Base-by-base conservation (phyloP, 2,888 invertebrate genomes). In the Eremobia ochroleuca region DNA sequence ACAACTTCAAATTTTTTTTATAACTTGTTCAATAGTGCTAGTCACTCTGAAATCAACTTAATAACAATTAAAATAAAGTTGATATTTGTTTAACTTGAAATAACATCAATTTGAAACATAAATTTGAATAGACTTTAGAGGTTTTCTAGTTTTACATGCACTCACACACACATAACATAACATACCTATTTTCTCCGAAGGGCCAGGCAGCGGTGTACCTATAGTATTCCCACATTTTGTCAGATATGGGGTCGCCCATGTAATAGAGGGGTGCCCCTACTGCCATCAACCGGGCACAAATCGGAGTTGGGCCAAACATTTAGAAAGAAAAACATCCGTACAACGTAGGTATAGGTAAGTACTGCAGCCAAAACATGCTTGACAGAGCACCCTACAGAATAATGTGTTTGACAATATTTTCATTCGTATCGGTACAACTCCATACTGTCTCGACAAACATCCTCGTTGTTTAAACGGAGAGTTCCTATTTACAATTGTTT, bases 401-500 rank as follows among this genome's bases (percentile, higher is more conserved):
- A 55, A 58, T 43, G n/a, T 73, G 59, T 81, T 62, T 76, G 82
- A 77, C 73, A 85, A 85, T 86, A 84, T 86, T 86, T 82, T 79
- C 46, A 77, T 76, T 76, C 52, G 9, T 73, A 65, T 74, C 69
- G 43, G 43, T 79, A 75, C 74, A 73, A 72, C 69, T 75, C 62
- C 13, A 81, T 79, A 76, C 28, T 13, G 76, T 82, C 84, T 84
- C 85, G 67, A 84, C 89, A 90, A 92, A 90, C 88, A 90, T 89
- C 85, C 73, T 59, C 85, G 85, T 90, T 90, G 89, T 92, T 90
- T 88, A 90, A 91, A 90, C 90, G 87, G 86, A 88, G 88, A 90
- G 91, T 92, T 93, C 85, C 91, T 94, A 94, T 94, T 95, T 94
- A 94, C 94, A 94, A 94, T 94, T 94, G 95, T 94, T 94, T 93